These are phyloP conservation scores for Steinernema khuongi DNA, from an alignment of 1,140 invertebrate genomes.

Conservation along the genomic window DNA sequence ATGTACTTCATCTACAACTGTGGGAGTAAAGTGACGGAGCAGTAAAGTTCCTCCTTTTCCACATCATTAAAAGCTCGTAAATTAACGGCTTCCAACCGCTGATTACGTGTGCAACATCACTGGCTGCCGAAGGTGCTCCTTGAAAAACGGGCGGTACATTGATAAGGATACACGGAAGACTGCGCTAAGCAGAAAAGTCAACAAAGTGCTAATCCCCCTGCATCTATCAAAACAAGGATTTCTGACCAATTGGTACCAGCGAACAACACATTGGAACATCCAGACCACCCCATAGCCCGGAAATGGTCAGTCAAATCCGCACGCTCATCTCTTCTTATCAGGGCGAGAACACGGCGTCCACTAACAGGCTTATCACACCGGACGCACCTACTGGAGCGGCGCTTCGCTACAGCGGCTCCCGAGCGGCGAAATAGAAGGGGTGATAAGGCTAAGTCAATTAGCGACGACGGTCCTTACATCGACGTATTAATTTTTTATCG, in stretches of 20 bases:
- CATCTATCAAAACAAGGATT: background rate
- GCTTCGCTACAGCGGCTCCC: background rate
- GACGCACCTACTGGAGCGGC: background rate
- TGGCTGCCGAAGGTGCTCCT: background rate
- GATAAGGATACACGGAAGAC: background rate
- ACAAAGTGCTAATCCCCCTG: background rate
- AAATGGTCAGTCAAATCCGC: too few relatives aligned
- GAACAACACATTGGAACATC: too few relatives aligned
- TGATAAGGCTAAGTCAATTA: background rate
- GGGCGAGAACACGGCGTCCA: background rate
- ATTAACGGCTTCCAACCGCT: background rate
- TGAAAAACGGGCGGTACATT: background rate
- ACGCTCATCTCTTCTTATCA: background rate
- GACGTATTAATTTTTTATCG: background rate
- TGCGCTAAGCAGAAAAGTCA: background rate
- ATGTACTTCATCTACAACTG: background rate
- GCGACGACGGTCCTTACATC: background rate
- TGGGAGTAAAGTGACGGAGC: too few relatives aligned
- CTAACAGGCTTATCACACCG: background rate
- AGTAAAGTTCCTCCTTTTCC: background rate
- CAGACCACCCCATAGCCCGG: too few relatives aligned
- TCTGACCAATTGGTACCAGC: background rate
- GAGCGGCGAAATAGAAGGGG: background rate
- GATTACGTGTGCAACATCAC: background rate
- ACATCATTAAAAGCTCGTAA: background rate